Evolutionary conservation across 2,888 invertebrate genomes (phyloP).

Genomic region (Latrodectus hesperus): DNA sequence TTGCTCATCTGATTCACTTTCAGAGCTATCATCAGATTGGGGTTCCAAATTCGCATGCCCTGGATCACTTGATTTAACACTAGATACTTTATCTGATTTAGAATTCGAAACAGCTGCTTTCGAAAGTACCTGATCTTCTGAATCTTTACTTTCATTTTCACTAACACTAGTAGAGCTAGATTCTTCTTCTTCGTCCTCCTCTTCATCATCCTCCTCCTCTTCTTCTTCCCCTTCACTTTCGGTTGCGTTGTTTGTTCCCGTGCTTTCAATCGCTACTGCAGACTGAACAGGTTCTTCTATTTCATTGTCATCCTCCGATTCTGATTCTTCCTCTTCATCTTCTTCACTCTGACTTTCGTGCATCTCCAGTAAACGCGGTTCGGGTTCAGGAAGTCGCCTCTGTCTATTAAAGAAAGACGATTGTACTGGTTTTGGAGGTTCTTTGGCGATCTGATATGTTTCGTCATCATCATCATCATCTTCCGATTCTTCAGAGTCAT

Average conservation of each 20-base stretch:
- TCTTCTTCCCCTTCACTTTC: slow-evolving; percentile 47
- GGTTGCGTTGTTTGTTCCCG: background rate
- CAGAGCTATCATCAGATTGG: slow-evolving; percentile 30
- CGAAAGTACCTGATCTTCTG: slow-evolving; percentile 41
- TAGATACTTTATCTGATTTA: slow-evolving; percentile 2
- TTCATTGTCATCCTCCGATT: slow-evolving; percentile 35
- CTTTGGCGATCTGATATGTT: slow-evolving; percentile 18
- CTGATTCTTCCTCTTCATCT: slow-evolving; percentile 61
- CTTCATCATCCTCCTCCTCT: slow-evolving; percentile 52
- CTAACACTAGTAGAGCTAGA: slow-evolving; percentile 28
- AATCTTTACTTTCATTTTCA: slow-evolving; percentile 49
- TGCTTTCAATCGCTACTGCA: background rate
- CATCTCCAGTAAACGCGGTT: slow-evolving; percentile 58
- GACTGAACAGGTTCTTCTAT: slow-evolving; percentile 21
- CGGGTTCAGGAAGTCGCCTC: slow-evolving; percentile 64
- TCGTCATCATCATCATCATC: slow-evolving; percentile 50
- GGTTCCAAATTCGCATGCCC: slow-evolving; percentile 21
- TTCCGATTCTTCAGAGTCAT: slow-evolving; percentile 42
- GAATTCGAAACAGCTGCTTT: background rate
- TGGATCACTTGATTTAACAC: slow-evolving; percentile 1
- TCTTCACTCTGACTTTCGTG: slow-evolving; percentile 63
- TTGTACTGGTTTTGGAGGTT: slow-evolving; percentile 43
- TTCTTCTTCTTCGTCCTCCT: slow-evolving; percentile 39
- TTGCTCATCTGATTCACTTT: slow-evolving; percentile 50
- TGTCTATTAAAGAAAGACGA: slow-evolving; percentile 66